Conservation (phyloP, 2,888 invertebrate species). For the Hypselothyrea guttata region DNA sequence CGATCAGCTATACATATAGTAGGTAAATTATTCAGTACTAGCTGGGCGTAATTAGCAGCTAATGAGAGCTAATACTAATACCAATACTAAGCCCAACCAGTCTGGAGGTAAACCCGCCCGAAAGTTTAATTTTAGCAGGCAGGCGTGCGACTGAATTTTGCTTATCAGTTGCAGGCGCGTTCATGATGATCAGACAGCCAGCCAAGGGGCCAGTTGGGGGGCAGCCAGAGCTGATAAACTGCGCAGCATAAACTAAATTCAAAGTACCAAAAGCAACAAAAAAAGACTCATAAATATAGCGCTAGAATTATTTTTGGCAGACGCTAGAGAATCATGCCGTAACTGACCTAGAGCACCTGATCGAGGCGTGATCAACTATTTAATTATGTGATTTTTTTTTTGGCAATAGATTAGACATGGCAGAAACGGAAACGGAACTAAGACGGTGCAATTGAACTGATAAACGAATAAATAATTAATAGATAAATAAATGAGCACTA, state of each 20-base stretch:
- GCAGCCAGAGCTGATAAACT: conserved; percentile 54
- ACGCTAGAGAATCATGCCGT: conserved; percentile 42
- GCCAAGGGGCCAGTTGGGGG: neutral
- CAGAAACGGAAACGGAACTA: conserved; percentile 13
- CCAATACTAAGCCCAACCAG: neutral
- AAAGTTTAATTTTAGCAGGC: conserved; percentile 58
- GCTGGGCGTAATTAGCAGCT: conserved; percentile 29
- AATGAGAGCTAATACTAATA: conserved; percentile 4
- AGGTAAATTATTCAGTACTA: conserved; percentile 1
- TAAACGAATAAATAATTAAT: no score
- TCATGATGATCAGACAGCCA: conserved; percentile 14
- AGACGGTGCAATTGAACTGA: conserved; percentile 1
- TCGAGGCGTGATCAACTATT: conserved; percentile 72
- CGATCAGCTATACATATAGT: conserved; percentile 12
- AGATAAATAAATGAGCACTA: no score
- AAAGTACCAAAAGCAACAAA: neutral
- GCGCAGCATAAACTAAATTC: conserved; percentile 68
- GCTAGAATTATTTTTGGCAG: conserved; percentile 58
- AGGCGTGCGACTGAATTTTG: conserved; percentile 48
- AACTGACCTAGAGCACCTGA: conserved; percentile 79
- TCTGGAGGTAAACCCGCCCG: conserved; percentile 18
- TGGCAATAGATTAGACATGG: conserved; percentile 25
- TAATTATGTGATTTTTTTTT: no score
- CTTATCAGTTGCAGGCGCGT: conserved; percentile 53
- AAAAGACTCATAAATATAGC: conserved; percentile 56